Evolutionary conservation across 2,797 vertebrate genomes (phyloP).

Genomic region (Gephyroberyx darwinii): DNA sequence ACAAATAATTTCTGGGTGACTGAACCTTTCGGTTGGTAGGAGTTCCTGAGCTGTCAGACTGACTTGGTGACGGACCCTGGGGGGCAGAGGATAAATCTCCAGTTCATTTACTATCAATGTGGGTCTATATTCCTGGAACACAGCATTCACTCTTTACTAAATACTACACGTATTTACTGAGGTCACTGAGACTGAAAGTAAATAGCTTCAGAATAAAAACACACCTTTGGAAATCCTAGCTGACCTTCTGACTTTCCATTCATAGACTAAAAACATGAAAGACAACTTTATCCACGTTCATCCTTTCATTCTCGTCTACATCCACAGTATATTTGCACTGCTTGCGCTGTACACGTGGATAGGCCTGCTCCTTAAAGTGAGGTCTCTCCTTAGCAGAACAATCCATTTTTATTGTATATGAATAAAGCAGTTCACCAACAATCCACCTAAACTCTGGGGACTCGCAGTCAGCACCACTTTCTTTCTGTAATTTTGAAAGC

Average conservation of each 20-base stretch:
- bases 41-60: constrained; percentile 28
- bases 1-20: constrained; percentile 57
- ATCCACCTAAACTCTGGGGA: not conserved
- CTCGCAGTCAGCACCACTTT: not conserved
- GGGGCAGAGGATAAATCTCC: constrained; percentile 10
- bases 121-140: not conserved
- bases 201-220: constrained; percentile 43
- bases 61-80: constrained; percentile 19
- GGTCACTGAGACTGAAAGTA: constrained; percentile 9
- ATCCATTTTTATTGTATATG: not conserved
- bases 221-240: constrained; percentile 44
- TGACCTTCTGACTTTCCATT: constrained; percentile 33
- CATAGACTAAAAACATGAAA: constrained; percentile 32
- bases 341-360: constrained; percentile 4
- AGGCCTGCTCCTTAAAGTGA: not conserved
- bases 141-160: not conserved
- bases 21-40: constrained; percentile 40
- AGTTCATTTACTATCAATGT: constrained; percentile 17
- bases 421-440: not conserved
- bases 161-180: constrained; percentile 19
- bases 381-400: not conserved
- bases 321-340: not conserved
- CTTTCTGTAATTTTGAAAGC: not conserved
- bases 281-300: constrained; percentile 13
- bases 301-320: constrained; percentile 10